Percentiles rank a stretch among this genome's conserved stretches.
Evolutionary conservation across 1,140 invertebrate genomes (phyloP).

Genomic region (Drosophila paulistorum): DNA sequence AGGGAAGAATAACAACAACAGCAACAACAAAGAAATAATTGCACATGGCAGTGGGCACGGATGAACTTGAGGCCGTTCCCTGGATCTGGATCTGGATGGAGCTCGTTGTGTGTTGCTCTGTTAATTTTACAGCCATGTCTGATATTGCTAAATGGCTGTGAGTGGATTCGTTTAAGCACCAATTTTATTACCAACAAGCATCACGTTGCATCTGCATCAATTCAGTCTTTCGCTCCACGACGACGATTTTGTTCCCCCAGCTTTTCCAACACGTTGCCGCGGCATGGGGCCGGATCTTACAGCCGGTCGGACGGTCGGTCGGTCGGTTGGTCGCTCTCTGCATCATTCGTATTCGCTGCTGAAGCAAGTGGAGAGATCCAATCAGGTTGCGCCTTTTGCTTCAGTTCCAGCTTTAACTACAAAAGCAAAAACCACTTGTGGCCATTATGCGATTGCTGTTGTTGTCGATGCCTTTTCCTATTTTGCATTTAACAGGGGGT

Average conservation of each 20-base stretch:
- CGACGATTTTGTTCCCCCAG: background rate
- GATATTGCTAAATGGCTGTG: constrained; percentile 83
- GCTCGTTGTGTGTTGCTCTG: constrained; percentile 69
- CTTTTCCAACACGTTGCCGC: constrained; percentile 28
- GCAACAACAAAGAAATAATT: constrained; percentile 72
- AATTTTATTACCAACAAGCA: constrained; percentile 82
- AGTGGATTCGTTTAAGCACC: constrained; percentile 83
- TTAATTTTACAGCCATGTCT: constrained; percentile 82
- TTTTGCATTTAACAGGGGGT: constrained; percentile 71
- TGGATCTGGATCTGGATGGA: constrained; percentile 34
- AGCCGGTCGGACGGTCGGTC: background rate
- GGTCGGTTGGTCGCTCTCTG: background rate
- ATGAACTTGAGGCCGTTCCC: constrained; percentile 64
- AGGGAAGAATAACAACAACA: constrained; percentile 27
- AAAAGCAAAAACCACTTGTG: constrained; percentile 64
- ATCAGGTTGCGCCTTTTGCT: constrained; percentile 74
- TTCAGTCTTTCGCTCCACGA: constrained; percentile 45
- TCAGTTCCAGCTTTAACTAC: constrained; percentile 48
- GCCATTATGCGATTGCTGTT: constrained; percentile 67
- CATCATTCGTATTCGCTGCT: constrained; percentile 28
- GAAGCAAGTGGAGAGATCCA: constrained; percentile 76
- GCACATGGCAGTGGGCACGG: constrained; percentile 55
- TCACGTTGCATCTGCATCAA: constrained; percentile 78
- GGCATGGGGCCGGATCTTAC: constrained; percentile 33
- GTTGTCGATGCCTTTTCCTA: constrained; percentile 58